Evolutionary conservation across 2,888 invertebrate genomes (phyloP).

Genomic region (Deilephila porcellus): DNA sequence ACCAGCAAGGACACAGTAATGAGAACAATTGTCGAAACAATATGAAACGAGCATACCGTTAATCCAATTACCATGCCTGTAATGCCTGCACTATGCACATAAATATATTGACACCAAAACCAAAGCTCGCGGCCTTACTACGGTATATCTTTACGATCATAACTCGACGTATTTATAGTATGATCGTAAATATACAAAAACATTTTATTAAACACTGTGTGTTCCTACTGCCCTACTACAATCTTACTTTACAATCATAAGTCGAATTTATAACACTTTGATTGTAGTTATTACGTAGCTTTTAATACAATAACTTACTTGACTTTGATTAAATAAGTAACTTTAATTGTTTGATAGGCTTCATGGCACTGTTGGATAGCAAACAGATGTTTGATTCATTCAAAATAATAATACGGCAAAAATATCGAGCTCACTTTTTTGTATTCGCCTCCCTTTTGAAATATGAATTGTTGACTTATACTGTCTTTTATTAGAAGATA

Average conservation of each 20-base stretch:
- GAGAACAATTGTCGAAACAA: slow-evolving; percentile 46
- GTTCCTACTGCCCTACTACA: slow-evolving; percentile 48
- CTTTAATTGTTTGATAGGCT: too few species aligned
- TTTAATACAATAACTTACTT: too few species aligned
- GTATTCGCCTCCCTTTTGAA: too few species aligned
- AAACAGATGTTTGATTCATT: too few species aligned
- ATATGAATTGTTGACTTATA: too few species aligned
- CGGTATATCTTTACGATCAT: slow-evolving; percentile 38
- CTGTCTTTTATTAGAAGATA: too few species aligned
- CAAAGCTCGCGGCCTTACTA: slow-evolving; percentile 47
- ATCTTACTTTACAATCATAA: slow-evolving; percentile 41
- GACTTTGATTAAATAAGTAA: too few species aligned
- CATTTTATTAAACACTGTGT: too few species aligned
- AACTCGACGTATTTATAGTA: slow-evolving; percentile 37
- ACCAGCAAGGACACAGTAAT: slow-evolving; percentile 28
- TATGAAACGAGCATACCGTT: slow-evolving; percentile 58
- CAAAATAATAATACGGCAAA: too few species aligned
- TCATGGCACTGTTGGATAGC: too few species aligned
- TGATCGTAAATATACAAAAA: background rate
- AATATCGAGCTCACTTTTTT: too few species aligned
- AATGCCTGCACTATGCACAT: slow-evolving; percentile 53
- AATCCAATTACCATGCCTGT: slow-evolving; percentile 71
- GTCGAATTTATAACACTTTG: slow-evolving; percentile 32
- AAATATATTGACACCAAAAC: slow-evolving; percentile 61
- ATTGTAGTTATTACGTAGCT: too few species aligned